Evolutionary conservation across 2,888 invertebrate species (phyloP), one percentile per base, ranked within the genome.

Genomic region (Diplazon laetatorius): DNA sequence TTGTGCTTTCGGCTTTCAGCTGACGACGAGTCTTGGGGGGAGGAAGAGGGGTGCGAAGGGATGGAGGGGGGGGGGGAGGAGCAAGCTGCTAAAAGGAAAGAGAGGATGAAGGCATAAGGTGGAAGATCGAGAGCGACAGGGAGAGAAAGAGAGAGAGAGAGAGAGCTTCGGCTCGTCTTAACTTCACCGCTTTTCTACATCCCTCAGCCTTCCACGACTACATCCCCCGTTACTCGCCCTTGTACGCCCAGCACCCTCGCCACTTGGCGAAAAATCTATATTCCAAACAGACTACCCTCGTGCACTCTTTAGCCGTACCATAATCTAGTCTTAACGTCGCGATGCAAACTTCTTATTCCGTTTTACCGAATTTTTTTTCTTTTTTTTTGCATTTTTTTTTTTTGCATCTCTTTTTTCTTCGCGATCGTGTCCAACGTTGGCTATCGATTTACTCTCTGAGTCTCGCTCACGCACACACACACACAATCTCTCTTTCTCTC

Each of bases 1-100:
- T 83, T 83, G 82, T 84, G 78, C 82, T 81, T 75, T 75, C 81
- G 78, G 81, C 78, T 82, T 77, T 81, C 80, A 81, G 39, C 80
- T n/a, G 76, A 66, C 71, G 76, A 42, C 60, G 62, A 68, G 12
- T 35, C 30, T 22, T 25, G 52, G 39, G 37, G 65, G 50, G 46
- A 14, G 25, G 50, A 20, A n/a, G 20, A 18, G 59, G 16, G 12
- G 5, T 16, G 35, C n/a, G n/a, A 52, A 3, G 16, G 39, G n/a
- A 22, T 18, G 65, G 46, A 55, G n/a, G 25, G 48, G 16, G 8
- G 37, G n/a, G 55, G 2, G 4, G 18, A 14, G 16, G 65, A 50
- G 37, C 20, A 37, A 50, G 65, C 65, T 37, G 50, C 39, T 65
- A 50, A 65, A 65, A 63, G 46, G 62, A 46, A 42, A 44, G 62